Conservation (phyloP, 92 coral and sea anemone genomes). For the Heteractis magnifica region DNA sequence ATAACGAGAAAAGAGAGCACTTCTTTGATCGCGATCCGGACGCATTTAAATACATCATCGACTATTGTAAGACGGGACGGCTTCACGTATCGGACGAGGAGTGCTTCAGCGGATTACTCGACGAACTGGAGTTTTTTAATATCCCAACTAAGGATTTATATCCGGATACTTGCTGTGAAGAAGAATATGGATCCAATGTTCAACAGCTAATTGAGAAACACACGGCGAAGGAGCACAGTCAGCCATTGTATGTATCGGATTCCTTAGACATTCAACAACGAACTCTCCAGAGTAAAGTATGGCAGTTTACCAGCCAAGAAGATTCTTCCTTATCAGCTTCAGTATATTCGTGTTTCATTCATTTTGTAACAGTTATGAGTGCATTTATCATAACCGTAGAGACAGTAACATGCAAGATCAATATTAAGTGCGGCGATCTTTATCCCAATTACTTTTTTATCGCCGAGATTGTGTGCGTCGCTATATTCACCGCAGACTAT, state of each 20-base stretch:
- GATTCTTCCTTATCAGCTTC: conserved; percentile 27
- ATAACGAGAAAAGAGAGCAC: conserved; percentile 39
- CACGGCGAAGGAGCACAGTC: neutral
- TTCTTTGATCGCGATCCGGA: conserved; percentile 73
- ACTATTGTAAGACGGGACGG: conserved; percentile 48
- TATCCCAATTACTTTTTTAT: conserved; percentile 30
- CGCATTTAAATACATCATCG: conserved; percentile 49
- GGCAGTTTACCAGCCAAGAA: conserved; percentile 23
- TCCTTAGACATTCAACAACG: neutral
- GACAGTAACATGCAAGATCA: conserved; percentile 34
- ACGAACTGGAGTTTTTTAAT: conserved; percentile 30
- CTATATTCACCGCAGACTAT: conserved; percentile 50
- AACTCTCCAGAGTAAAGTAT: conserved; percentile 9
- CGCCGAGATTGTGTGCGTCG: conserved; percentile 48
- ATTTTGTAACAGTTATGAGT: conserved; percentile 26
- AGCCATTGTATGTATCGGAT: neutral
- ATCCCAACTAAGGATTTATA: conserved; percentile 28
- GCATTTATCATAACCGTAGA: conserved; percentile 28
- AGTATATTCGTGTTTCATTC: conserved; percentile 22
- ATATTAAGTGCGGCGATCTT: conserved; percentile 38
- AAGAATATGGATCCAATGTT: conserved; percentile 10
- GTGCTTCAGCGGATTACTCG: conserved; percentile 36
- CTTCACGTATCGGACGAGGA: conserved; percentile 59
- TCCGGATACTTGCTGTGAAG: conserved; percentile 32
- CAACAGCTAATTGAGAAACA: conserved; percentile 22